phyloP scores from a whole-genome alignment of 1,140 invertebrate species.

The Bacillus rossius region DNA sequence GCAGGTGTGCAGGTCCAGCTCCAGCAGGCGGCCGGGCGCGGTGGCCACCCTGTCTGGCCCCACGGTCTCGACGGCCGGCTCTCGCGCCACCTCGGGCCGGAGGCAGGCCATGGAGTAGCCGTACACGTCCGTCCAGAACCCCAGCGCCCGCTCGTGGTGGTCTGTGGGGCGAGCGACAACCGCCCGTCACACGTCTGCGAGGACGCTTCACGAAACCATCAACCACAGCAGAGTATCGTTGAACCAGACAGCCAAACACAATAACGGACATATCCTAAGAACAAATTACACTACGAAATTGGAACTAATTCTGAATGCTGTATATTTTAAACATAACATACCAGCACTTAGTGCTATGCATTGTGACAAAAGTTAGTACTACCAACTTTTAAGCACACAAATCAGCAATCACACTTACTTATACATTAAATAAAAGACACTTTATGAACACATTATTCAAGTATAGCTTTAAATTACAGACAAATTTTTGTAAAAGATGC shows the following conservation, averaged over 20 bases:
- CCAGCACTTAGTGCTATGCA: too few species aligned
- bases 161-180: constrained; percentile 40
- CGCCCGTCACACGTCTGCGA: neutral
- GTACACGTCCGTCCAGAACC: constrained; percentile 95
- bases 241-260: neutral
- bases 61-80: constrained; percentile 86
- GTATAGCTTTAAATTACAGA: too few species aligned
- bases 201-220: too few species aligned
- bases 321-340: too few species aligned
- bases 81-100: constrained; percentile 79
- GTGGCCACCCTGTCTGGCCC: constrained; percentile 73
- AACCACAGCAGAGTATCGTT: too few species aligned
- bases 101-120: constrained; percentile 96
- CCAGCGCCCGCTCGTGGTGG: constrained; percentile 64
- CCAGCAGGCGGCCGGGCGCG: constrained; percentile 54
- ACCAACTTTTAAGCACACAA: too few species aligned
- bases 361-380: too few species aligned
- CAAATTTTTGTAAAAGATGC: too few species aligned
- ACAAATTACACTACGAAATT: neutral
- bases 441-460: too few species aligned
- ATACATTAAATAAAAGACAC: too few species aligned
- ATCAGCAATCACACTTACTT: too few species aligned
- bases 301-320: neutral
- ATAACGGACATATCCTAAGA: neutral
- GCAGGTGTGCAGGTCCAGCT: constrained; percentile 79